Evolutionary conservation across 2,113 vertebrate species (phyloP).

Genomic region (Rhegmatorhina hoffmannsi): DNA sequence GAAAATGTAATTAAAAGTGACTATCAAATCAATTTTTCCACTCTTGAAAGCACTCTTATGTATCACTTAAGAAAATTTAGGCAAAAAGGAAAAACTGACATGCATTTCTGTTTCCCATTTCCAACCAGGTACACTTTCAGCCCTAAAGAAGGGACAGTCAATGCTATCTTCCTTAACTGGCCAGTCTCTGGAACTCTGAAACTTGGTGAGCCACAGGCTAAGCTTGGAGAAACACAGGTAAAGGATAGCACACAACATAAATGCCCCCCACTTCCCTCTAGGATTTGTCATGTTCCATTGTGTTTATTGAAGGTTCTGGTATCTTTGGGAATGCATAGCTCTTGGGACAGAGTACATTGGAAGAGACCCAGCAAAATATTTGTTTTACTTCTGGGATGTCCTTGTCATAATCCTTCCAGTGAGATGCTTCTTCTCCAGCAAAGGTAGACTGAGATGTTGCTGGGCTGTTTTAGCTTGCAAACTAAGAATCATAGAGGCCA

Average conservation of each 20-base stretch:
- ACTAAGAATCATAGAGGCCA: not conserved
- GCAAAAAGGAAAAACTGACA: not conserved
- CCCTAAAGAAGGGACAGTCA: constrained; percentile 77
- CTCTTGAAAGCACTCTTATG: not conserved
- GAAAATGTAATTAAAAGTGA: not conserved
- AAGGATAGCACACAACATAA: not conserved
- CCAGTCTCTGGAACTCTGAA: constrained; percentile 76
- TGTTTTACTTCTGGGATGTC: not conserved
- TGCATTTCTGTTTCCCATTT: not conserved
- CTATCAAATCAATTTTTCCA: not conserved
- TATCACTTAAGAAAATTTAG: not conserved
- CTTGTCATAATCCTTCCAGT: not conserved
- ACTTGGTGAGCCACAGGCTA: constrained; percentile 79
- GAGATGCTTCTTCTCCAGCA: not conserved
- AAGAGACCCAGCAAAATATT: not conserved
- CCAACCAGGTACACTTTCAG: constrained; percentile 87
- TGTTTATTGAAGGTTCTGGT: not conserved
- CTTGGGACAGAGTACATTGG: not conserved
- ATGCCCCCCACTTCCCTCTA: not conserved
- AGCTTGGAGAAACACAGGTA: constrained; percentile 80
- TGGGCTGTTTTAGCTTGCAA: not conserved
- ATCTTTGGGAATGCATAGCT: not conserved
- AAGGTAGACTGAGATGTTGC: not conserved
- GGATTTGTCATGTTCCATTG: not conserved
- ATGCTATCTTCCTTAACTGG: constrained; percentile 87